Evolutionary conservation across 1,140 invertebrate genomes (phyloP).

Genomic region (Batillaria attramentaria): DNA sequence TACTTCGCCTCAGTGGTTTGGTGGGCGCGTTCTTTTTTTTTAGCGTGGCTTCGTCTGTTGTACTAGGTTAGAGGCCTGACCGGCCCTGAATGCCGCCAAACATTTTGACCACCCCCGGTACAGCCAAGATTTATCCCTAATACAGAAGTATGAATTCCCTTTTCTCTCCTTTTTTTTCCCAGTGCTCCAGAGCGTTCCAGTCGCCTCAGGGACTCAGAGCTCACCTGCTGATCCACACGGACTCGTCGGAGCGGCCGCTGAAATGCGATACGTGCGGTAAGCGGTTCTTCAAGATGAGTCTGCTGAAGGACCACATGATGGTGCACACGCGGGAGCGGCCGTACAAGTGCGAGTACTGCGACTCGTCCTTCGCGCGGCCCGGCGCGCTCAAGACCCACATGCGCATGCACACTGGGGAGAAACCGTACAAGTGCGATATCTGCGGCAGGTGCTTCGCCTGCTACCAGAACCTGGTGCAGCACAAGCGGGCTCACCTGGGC

Average conservation of each 20-base stretch:
- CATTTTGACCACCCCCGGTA: too few species aligned
- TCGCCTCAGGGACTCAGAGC: not conserved
- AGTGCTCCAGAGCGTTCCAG: not conserved
- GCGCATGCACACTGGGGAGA: conserved; percentile 94
- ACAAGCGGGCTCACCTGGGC: conserved; percentile 93
- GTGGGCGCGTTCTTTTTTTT: conserved; percentile 10
- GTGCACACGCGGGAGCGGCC: conserved; percentile 98
- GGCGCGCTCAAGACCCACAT: conserved; percentile 98
- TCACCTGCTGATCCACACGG: not conserved
- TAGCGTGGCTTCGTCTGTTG: too few species aligned
- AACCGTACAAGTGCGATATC: conserved; percentile 80
- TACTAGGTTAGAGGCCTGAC: too few species aligned
- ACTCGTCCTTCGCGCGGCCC: conserved; percentile 94
- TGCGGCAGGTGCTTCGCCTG: not conserved
- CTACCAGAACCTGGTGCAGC: conserved; percentile 84
- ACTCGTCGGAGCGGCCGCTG: not conserved
- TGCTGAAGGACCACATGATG: conserved; percentile 82
- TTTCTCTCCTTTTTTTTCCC: not conserved
- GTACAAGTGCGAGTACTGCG: conserved; percentile 96
- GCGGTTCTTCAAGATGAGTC: conserved; percentile 66
- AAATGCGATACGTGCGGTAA: not conserved
- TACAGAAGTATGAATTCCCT: too few species aligned
- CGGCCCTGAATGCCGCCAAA: too few species aligned
- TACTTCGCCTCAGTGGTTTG: too few species aligned
- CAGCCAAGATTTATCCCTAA: too few species aligned